Base-by-base conservation (phyloP, 2,888 invertebrate genomes). In the Temnothorax ravouxi region DNA sequence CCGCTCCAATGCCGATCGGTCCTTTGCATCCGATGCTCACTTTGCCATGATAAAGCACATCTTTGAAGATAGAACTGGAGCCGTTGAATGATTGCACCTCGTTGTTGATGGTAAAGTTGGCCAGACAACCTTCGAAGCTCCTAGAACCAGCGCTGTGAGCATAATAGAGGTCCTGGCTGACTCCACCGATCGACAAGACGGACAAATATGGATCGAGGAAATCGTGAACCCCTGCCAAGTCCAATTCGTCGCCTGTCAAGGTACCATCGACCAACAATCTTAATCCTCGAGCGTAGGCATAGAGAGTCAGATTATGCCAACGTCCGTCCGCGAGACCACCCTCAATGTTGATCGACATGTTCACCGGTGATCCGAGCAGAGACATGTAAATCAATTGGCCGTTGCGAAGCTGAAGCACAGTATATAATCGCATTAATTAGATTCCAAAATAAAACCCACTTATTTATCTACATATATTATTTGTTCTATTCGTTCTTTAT, bases 171-270 rank as follows among this genome's bases (percentile, higher is more conserved):
- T 97, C 97, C 29, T 96, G 95, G 91, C 96, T 96, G 0, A 97
- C 96, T 11, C 98, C 98, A 59, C 99, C 99, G 59, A 99, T 95
- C 3, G 97, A 97, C 79, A 99, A 95, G 5, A 97, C 96, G 0
- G 97, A 97, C 72, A 99, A 95, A 93, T 99, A 98, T 0, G 99
- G 98, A 95, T 99, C 99, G 52, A 99, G 96, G 93, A 99, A 99
- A 93, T 99, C 98, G 93, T 99, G 99, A 0, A 98, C 97, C 3
- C 98, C 97, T 18, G 97, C 97, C 0, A 97, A 96, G 93, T 98
- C 98, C 5, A 99, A 95, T 94, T 98, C 98, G 92, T 98, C 98
- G 0, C 98, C 98, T 1, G 97, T 96, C 87, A 96, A 96, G 47
- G 95, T 95, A 34, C 96, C 96, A 93, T 98, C 98, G 3, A 99